phyloP scores from a whole-genome alignment of 2,888 invertebrate species.

The Drosophila eohydei region DNA sequence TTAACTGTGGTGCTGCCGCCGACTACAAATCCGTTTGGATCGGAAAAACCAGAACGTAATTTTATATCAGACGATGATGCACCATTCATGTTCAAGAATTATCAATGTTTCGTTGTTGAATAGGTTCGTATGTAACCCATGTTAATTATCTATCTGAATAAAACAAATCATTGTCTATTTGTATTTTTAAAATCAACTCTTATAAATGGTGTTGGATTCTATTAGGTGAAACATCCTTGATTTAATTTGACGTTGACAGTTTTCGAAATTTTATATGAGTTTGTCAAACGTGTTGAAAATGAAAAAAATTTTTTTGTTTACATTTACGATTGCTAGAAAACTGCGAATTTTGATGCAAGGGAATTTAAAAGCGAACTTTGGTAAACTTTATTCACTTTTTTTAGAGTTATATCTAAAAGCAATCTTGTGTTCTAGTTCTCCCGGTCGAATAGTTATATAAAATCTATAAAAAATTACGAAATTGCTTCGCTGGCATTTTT shows the following conservation, averaged over 20 bases:
- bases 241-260: neutral
- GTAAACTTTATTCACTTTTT: neutral
- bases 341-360: neutral
- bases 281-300: constrained; percentile 2
- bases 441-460: neutral
- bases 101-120: constrained; percentile 87
- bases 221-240: neutral
- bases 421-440: neutral
- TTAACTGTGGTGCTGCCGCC: constrained; percentile 86
- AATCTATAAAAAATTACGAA: neutral
- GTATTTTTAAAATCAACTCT: neutral
- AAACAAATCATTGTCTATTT: constrained; percentile 6
- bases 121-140: constrained; percentile 48
- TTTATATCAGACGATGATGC: constrained; percentile 90
- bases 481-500: neutral
- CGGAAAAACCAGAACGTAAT: constrained; percentile 90
- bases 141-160: constrained; percentile 3
- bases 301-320: neutral
- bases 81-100: constrained; percentile 90
- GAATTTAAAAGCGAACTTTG: neutral
- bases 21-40: constrained; percentile 88
- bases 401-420: neutral
- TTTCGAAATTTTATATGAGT: neutral
- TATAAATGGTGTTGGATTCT: neutral
- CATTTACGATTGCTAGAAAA: neutral